Conservation (phyloP, 2,797 vertebrate species). For the Iguana delicatissima region DNA sequence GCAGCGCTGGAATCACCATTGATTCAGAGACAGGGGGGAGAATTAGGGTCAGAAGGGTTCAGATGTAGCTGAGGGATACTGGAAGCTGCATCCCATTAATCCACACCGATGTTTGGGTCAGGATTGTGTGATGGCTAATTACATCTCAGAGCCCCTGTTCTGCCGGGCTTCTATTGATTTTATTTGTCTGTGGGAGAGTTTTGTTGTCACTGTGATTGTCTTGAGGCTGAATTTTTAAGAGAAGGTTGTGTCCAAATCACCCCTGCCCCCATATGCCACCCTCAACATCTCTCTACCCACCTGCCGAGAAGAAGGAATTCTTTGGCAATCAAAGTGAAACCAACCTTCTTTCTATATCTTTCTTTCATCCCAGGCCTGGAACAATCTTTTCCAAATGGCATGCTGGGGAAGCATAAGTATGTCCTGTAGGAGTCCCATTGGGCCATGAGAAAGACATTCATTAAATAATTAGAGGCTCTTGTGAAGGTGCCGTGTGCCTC, state of each 20-base stretch:
- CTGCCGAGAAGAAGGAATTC: background rate
- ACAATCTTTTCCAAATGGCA: background rate
- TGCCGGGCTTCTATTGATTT: constrained; percentile 15
- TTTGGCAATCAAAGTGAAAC: background rate
- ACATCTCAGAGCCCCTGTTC: background rate
- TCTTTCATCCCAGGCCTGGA: background rate
- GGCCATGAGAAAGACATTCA: background rate
- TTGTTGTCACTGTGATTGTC: background rate
- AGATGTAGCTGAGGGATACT: background rate
- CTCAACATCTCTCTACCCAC: background rate
- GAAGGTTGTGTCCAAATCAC: background rate
- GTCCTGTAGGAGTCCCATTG: background rate
- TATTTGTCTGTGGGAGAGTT: constrained; percentile 17
- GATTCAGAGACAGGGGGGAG: background rate
- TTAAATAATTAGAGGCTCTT: background rate
- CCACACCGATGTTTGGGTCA: background rate
- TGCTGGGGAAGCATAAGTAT: background rate
- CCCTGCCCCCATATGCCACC: background rate
- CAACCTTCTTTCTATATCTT: background rate
- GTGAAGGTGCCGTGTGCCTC: too few relatives aligned
- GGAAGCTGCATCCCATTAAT: constrained; percentile 8
- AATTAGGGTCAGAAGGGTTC: background rate
- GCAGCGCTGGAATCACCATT: background rate
- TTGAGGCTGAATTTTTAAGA: constrained; percentile 34
- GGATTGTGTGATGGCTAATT: constrained; percentile 35